Base-by-base conservation (phyloP, 2,113 vertebrate species). In the Eira barbara region DNA sequence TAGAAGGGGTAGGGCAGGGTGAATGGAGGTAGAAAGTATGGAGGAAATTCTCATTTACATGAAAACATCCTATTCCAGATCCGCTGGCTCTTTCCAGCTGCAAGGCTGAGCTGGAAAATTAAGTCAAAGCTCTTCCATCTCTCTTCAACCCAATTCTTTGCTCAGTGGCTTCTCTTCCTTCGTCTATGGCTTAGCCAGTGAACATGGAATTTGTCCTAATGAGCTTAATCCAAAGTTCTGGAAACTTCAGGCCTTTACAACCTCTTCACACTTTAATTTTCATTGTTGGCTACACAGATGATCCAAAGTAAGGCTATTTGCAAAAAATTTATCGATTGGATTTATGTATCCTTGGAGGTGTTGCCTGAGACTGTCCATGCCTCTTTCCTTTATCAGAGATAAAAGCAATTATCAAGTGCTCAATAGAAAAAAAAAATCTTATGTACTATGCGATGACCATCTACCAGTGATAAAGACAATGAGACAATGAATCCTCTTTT, bases 1-100 rank as follows among this genome's bases (percentile, higher is more conserved):
- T 67, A 93, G 59, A 92, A 93, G 36, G 79, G 47, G 3, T 39
- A 82, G 39, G 25, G 57, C 8, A 55, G 20, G 25, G 69, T 21
- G 74, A 95, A 78, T n/a, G n/a, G 97, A 98, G 94, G 87, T 85
- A 97, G 97, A 88, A 88, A 87, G 67, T 80, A 55, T n/a, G 4
- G 7, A 93, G 67, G 17, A 81, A 71, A 78, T 61, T 88, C 80
- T 95, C 42, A 61, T 69, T 29, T 91, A 78, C 25, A 39, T 61
- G 49, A 86, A 73, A 83, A 84, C 3, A 0, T 73, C 76, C 88
- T 69, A 73, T 49, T 20, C 59, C 52, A 89, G 8, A 15, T 61
- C 55, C 61, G n/a, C 23, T 47, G 49, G n/a, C 27, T 47, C 61
- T 49, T 36, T 65, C 80, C 14, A 67, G n/a, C 39, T 55, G 21